Percentiles rank a stretch among this genome's conserved stretches.
Evolutionary conservation across 1,140 invertebrate genomes (phyloP).

Genomic region (Saccostrea echinata): DNA sequence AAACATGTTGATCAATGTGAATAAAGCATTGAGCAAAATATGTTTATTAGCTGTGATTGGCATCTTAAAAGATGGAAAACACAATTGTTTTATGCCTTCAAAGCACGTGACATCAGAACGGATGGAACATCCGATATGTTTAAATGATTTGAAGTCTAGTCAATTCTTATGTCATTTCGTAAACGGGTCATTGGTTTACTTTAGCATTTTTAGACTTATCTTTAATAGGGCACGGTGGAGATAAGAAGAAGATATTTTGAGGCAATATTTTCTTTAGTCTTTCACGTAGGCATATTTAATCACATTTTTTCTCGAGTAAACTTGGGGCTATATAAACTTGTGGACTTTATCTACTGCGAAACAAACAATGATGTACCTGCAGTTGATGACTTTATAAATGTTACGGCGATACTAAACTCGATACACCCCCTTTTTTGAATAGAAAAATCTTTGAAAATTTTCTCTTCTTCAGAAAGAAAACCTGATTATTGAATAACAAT

Average conservation of each 20-base stretch:
- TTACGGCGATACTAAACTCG: not conserved
- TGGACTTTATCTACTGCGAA: not conserved
- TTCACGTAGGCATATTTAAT: constrained; percentile 1
- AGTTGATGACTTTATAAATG: not conserved
- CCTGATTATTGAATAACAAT: not conserved
- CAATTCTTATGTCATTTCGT: not conserved
- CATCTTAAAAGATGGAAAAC: not conserved
- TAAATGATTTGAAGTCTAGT: not conserved
- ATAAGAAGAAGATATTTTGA: constrained; percentile 2
- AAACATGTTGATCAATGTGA: constrained; percentile 30
- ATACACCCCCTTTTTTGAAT: not conserved
- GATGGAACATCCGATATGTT: constrained; percentile 6
- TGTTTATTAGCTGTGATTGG: not conserved
- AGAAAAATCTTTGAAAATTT: too few species aligned
- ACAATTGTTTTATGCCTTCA: not conserved
- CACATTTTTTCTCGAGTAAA: not conserved
- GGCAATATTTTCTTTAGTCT: constrained; percentile 14
- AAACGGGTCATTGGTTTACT: not conserved
- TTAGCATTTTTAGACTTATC: constrained; percentile 15
- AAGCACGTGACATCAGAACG: constrained; percentile 1
- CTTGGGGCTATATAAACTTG: not conserved
- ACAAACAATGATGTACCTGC: not conserved
- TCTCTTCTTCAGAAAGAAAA: not conserved
- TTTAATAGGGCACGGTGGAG: constrained; percentile 11
- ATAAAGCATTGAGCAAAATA: not conserved